A percentile compares a stretch with the other conserved stretches of the same genome.
Evolutionary conservation across 2,888 invertebrate genomes (phyloP).

Genomic region (Laothoe populi): DNA sequence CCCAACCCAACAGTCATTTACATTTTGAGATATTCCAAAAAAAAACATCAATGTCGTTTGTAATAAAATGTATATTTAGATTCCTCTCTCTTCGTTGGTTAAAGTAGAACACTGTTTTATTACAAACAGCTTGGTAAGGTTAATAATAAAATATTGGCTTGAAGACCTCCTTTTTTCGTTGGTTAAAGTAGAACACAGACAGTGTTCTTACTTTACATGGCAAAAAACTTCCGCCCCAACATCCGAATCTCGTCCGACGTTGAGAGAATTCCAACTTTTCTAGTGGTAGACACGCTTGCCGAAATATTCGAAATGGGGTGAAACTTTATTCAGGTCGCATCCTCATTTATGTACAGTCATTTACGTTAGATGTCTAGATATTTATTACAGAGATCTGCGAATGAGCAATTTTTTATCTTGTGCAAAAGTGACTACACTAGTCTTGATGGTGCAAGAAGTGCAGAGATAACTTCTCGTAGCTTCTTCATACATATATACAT

Average conservation of each 20-base stretch:
- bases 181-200: background rate
- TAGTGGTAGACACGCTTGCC: background rate
- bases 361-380: background rate
- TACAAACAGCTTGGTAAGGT: no score
- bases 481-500: no score
- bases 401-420: background rate
- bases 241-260: background rate
- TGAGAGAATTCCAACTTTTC: background rate
- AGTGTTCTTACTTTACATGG: background rate
- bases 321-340: background rate
- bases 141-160: no score
- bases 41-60: no score
- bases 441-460: no score
- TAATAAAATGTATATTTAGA: no score
- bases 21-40: no score
- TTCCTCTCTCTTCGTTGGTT: background rate
- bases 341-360: background rate
- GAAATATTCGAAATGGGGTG: background rate
- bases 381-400: no score
- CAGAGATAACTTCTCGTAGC: no score
- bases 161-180: background rate
- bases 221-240: conserved; percentile 1
- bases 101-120: background rate
- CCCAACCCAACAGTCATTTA: no score
- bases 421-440: no score